These are phyloP conservation scores for Phenganax marumi DNA, from an alignment of 92 coral and sea anemone species.

Conservation along the genomic window DNA sequence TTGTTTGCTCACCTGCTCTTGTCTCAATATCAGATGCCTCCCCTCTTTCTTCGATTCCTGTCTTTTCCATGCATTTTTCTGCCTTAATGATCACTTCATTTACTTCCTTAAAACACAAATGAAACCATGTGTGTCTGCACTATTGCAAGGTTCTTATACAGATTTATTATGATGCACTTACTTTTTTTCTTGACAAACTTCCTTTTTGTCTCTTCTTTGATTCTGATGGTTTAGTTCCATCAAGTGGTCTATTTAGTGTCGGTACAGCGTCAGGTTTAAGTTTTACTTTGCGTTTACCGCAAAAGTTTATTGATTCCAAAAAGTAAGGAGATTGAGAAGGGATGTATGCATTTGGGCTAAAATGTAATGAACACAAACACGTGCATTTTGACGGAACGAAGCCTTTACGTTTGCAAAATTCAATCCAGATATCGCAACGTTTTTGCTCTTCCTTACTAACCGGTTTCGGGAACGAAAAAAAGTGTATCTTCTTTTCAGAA, in stretches of 20 bases:
- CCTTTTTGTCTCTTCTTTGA: not conserved
- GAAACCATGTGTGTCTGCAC: too few species aligned
- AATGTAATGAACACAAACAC: slow-evolving; percentile 5
- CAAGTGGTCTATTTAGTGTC: not conserved
- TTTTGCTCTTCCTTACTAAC: slow-evolving; percentile 7
- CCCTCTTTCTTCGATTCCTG: too few species aligned
- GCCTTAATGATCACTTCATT: too few species aligned
- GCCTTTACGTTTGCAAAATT: slow-evolving; percentile 15
- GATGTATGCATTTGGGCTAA: not conserved
- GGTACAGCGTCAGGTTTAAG: slow-evolving; percentile 10
- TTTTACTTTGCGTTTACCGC: not conserved
- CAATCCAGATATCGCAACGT: not conserved
- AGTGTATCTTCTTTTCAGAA: slow-evolving; percentile 16
- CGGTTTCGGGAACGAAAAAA: slow-evolving; percentile 16
- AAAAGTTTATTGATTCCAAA: not conserved
- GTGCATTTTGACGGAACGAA: not conserved
- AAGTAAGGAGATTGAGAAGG: not conserved
- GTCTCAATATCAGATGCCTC: too few species aligned
- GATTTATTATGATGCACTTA: not conserved
- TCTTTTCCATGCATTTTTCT: too few species aligned
- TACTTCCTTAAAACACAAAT: too few species aligned
- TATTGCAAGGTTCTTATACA: too few species aligned
- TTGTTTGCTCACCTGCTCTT: too few species aligned
- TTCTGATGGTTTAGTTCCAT: too few species aligned
- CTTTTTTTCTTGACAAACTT: not conserved